Conservation (phyloP, 2,888 invertebrate genomes). For the Syrphus vitripennis region DNA sequence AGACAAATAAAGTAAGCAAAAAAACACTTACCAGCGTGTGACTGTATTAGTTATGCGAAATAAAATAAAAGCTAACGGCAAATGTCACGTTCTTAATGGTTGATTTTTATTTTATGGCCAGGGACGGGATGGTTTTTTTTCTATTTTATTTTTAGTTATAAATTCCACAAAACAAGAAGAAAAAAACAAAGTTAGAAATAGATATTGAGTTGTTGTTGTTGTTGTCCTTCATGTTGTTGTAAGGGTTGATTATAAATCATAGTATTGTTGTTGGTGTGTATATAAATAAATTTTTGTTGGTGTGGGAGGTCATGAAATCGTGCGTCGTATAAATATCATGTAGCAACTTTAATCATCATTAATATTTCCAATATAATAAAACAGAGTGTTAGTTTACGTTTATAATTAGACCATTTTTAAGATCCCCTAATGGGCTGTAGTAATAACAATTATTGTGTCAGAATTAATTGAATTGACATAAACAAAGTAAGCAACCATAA, state of each 20-base stretch:
- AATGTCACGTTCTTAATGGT: slow-evolving; percentile 55
- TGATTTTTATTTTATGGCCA: slow-evolving; percentile 47
- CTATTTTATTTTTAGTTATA: slow-evolving; percentile 28
- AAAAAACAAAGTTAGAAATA: neutral
- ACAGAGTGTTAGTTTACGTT: neutral
- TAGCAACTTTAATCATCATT: slow-evolving; percentile 9
- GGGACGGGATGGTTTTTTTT: slow-evolving; percentile 30
- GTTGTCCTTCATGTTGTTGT: neutral
- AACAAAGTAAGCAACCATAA: neutral
- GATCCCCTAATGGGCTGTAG: neutral
- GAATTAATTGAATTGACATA: slow-evolving; percentile 4
- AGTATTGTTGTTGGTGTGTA: neutral
- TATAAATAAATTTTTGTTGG: neutral
- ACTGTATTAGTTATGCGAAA: slow-evolving; percentile 13
- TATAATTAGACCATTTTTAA: neutral
- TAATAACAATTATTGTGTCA: neutral
- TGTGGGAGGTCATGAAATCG: slow-evolving; percentile 4
- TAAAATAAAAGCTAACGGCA: slow-evolving; percentile 51
- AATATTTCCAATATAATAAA: slow-evolving; percentile 12
- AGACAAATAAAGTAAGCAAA: neutral
- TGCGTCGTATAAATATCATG: neutral
- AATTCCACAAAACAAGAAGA: neutral
- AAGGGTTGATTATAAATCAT: neutral
- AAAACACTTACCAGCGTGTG: slow-evolving; percentile 12
- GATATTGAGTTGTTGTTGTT: neutral